phyloP scores from a whole-genome alignment of 2,113 vertebrate genomes.

The Eupsittula cactorum region DNA sequence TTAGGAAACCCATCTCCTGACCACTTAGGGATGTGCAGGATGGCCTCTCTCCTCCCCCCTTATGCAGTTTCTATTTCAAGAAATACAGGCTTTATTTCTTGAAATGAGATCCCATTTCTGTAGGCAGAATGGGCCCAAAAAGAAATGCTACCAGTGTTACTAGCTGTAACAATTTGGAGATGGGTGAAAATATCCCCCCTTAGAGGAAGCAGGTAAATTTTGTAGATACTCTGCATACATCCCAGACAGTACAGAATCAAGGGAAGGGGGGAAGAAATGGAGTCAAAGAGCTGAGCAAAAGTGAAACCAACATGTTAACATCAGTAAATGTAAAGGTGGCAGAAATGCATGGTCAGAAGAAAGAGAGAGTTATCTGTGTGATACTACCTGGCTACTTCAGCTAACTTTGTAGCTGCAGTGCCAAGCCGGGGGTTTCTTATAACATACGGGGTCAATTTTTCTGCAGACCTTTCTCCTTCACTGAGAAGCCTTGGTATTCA shows the following conservation, averaged over 20 bases:
- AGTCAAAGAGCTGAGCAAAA: background rate
- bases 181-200: background rate
- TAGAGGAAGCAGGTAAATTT: background rate
- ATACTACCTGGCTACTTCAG: background rate
- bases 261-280: background rate
- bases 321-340: background rate
- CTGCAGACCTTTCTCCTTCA: background rate
- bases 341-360: background rate
- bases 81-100: background rate
- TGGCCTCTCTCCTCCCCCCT: fast-evolving
- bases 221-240: background rate
- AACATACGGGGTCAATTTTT: background rate
- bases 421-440: background rate
- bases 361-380: background rate
- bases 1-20: background rate
- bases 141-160: background rate
- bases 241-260: background rate
- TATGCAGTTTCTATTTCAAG: background rate
- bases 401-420: background rate
- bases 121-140: background rate
- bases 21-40: background rate
- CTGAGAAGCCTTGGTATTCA: background rate
- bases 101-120: background rate
- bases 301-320: background rate
- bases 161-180: background rate